Percentiles rank a stretch among this genome's conserved stretches.
Evolutionary conservation across 1,140 invertebrate species (phyloP).

Genomic region (Musca vetustissima): DNA sequence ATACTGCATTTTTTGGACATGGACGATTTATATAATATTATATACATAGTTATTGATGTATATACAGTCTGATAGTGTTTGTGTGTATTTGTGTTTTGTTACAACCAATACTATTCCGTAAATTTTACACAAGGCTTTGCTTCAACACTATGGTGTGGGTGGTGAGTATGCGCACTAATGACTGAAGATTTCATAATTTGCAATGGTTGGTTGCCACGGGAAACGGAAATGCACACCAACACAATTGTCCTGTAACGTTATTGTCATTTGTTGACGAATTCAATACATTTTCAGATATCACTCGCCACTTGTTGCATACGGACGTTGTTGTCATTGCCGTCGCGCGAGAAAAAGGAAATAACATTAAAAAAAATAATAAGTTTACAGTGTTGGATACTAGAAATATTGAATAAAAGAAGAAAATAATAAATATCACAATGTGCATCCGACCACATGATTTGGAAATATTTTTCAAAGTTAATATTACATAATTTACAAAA

Average conservation of each 20-base stretch:
- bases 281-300: conserved; percentile 17
- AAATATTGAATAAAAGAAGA: background rate
- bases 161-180: conserved; percentile 27
- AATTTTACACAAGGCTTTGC: conserved; percentile 16
- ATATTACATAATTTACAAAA: conserved; percentile 28
- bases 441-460: conserved; percentile 3
- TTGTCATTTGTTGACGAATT: background rate
- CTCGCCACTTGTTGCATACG: conserved; percentile 31
- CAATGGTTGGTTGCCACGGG: conserved; percentile 3
- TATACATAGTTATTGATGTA: background rate
- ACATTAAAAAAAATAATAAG: background rate
- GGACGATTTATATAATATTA: no score
- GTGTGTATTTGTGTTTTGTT: background rate
- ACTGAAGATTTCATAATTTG: conserved; percentile 25
- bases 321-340: background rate
- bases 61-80: background rate
- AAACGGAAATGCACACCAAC: conserved; percentile 4
- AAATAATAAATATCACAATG: conserved; percentile 12
- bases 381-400: no score
- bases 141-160: background rate
- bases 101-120: background rate
- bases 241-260: background rate
- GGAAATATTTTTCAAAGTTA: conserved; percentile 27
- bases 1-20: conserved; percentile 18
- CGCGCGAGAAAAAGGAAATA: background rate